Base-by-base conservation (phyloP, 2,888 invertebrate species). In the Neoitamus cyanurus region DNA sequence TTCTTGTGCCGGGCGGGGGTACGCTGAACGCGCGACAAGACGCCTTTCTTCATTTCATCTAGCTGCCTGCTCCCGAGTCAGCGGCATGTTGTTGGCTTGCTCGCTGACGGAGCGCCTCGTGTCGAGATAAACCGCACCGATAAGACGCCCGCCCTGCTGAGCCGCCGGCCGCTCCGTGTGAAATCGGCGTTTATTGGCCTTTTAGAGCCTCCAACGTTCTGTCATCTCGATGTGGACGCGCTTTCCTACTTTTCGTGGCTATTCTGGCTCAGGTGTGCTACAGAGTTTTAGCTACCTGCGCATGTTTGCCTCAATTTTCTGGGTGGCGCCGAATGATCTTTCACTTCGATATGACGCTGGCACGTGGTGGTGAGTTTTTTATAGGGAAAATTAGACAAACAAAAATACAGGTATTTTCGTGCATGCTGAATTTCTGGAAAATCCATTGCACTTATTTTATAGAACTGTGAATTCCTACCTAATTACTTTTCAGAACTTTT, bases 151-250 rank as follows among this genome's bases (percentile, higher is more conserved):
- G 31, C 20, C 13, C 36, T n/a, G 72, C 7, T 31, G 72, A 31
- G 34, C n/a, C 15, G 34, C n/a, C 15, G 7, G 36, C 30, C 15
- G 72, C 72, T n/a, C 72, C 72, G 72, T 72, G 73, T 73, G 37
- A 73, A 73, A 73, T 73, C 36, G 73, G 15, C 73, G 36, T 73
- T 73, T 73, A 73, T 73, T 37, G 73, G 73, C 34, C 36, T 73
- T 20, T 73, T 73, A 36, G 37, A 15, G 34, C 31, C n/a, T 73
- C 36, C n/a, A 20, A 36, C 31, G 20, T 73, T 73, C 70, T 73
- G 73, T 73, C 73, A 73, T 36, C 58, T 58, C 36, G 73, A 13
- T 11, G 70, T 20, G 7, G 9, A 2, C 13, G 13, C 37, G 37
- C 7, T 58, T 6, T 25, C 9, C 58, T 20, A 20, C 20, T 73